Evolutionary conservation across 2,888 invertebrate genomes (phyloP), one percentile per base, ranked within the genome.

Genomic region (Pollenia griseotomentosa): DNA sequence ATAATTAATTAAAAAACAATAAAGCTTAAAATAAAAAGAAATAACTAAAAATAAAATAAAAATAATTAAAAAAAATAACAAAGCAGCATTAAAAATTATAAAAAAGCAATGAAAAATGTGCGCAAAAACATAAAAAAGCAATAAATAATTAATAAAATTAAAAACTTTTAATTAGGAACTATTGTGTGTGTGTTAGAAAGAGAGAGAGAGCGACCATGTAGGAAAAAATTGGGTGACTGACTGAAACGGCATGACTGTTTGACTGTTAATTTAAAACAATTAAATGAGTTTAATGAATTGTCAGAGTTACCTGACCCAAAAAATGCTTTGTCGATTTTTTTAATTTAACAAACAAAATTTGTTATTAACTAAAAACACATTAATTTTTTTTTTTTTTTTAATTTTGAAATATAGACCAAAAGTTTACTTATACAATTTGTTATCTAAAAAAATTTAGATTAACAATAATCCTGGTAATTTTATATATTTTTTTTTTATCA

Each of bases 271-370:
- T 33, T 33, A 33, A 33, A 33, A 33, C 33, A 33, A 33, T 33
- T 33, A 33, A 33, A 33, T 33, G 33, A 33, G 33, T 33, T 33
- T 33, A 33, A 33, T 33, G 33, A 33, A 33, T 33, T 33, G 33
- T 33, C 33, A 33, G 33, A 33, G 33, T 33, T 6, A 14, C 12
- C 51, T 10, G 51, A 14, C 33, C 33, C 6, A 33, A 33, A 33
- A 53, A 83, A 82, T 87, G 87, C 87, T 87, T 87, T 87, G 87
- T 78, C 84, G 74, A 78, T 84, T 87, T 87, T 73, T 75, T 84
- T 87, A 87, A 82, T 87, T 87, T 70, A 33, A 87, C 84, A 85
- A 75, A 51, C 33, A 79, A 51, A 23, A 53, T 82, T 59, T 14
- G 42, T 79, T 78, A 78, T 57, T 78, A 66, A 78, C 40, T 68